Conservation (phyloP, 2,113 vertebrate species). For the Delphinapterus leucas region DNA sequence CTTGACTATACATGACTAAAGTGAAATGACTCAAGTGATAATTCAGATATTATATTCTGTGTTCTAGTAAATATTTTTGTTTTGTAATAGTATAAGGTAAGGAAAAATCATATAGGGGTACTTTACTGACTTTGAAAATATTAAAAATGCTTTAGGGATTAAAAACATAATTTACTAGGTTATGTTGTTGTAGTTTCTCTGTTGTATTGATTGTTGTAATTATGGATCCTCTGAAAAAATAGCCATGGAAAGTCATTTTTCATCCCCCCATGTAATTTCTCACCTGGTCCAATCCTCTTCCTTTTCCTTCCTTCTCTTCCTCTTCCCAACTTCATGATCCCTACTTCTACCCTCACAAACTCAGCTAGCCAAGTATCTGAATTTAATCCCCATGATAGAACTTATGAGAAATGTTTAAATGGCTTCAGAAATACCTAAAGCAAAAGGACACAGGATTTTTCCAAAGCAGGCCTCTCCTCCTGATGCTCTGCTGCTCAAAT, state of each 20-base stretch:
- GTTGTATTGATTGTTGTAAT: background rate
- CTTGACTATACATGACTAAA: background rate
- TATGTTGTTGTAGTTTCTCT: background rate
- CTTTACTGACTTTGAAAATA: background rate
- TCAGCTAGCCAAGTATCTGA: background rate
- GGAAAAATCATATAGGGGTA: background rate
- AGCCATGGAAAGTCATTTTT: background rate
- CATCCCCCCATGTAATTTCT: background rate
- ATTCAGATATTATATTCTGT: background rate
- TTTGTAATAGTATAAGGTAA: background rate
- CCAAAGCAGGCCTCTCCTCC: background rate
- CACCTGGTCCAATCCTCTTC: background rate
- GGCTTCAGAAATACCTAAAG: background rate
- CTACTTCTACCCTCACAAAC: fast-evolving
- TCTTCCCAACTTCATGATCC: background rate
- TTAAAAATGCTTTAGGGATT: background rate
- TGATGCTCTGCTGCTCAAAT: background rate
- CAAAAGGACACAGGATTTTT: background rate
- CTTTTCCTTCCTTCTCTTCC: background rate
- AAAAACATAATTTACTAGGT: background rate
- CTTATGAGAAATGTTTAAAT: background rate
- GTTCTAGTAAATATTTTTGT: slow-evolving; percentile 26
- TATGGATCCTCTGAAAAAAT: background rate
- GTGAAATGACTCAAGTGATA: background rate
- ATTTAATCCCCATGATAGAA: background rate